Evolutionary conservation across 2,797 vertebrate species (phyloP).

Genomic region (Lutra lutra): DNA sequence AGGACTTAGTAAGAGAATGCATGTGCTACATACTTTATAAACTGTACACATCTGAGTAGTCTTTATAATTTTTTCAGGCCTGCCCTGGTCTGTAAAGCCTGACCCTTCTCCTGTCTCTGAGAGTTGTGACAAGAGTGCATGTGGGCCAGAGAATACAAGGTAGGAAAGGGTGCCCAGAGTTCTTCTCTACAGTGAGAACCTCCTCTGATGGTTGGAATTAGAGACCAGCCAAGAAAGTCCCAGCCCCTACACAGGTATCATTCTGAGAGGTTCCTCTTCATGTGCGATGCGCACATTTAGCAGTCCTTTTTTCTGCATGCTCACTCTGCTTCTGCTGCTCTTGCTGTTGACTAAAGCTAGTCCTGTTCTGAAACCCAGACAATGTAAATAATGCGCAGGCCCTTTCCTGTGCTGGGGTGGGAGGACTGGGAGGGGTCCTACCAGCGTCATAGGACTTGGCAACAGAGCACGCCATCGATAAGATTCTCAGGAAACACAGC

Average conservation of each 20-base stretch:
- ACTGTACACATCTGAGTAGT: neutral
- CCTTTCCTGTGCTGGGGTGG: constrained; percentile 73
- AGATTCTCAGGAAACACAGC: constrained; percentile 78
- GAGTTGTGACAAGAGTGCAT: neutral
- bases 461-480: constrained; percentile 54
- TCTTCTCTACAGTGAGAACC: neutral
- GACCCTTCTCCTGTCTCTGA: neutral
- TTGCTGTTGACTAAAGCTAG: neutral
- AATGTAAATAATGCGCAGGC: constrained; percentile 68
- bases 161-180: neutral
- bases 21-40: neutral
- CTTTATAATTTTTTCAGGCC: neutral
- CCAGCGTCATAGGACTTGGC: constrained; percentile 52
- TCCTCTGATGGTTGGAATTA: neutral
- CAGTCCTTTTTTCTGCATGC: neutral
- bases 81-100: neutral
- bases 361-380: constrained; percentile 22
- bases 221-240: neutral
- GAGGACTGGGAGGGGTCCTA: constrained; percentile 50
- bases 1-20: neutral
- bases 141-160: neutral
- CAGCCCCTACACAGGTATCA: neutral
- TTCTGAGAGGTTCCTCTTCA: neutral
- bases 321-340: neutral
- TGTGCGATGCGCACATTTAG: neutral